Base-by-base conservation (phyloP, 2,797 vertebrate genomes). In the Sarcoramphus papa region DNA sequence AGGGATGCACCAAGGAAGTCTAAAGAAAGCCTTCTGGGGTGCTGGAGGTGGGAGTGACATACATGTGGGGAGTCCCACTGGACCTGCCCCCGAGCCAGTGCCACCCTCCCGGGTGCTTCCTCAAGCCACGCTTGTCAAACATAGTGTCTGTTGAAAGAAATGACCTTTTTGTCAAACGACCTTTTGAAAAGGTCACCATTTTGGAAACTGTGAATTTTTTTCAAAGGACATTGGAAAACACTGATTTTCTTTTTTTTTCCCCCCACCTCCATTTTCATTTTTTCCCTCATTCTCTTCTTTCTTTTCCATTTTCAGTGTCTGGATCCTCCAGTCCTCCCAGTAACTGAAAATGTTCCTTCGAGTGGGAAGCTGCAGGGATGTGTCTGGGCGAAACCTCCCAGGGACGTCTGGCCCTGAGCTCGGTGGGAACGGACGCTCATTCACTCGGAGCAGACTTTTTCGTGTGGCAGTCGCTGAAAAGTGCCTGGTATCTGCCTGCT, bases 361-460 rank as follows among this genome's bases (percentile, higher is more conserved):
- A 89, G 90, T 88, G 90, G 96, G 88, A 97, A 98, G 78, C 57
- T 72, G 45, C 57, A 88, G 75, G 65, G 91, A 90, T 62, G 70
- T 80, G 72, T 91, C 87, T 92, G 91, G 79, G 76, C 3, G 14
- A 92, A 95, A 63, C 65, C 79, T 85, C 80, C 54, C n/a, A 48
- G 85, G 75, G 89, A 56, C 0, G 48, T 88, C 91, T 95, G 94
- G 76, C 73, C 89, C 87, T 0, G 3, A 63, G 47, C 19, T 81
- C 4, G 23, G 64, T 96, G 92, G 89, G 87, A 96, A 88, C 0
- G 1, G 73, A 24, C 13, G 0, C 45, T 62, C 73, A 41, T 83
- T 91, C 93, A 43, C 76, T 84, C 54, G 2, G 47, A 84, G 57
- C 23, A 81, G 76, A 47, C 16, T 62, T 84, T 79, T 85, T 51